A percentile compares a stretch with the other conserved stretches of the same genome.
phyloP scores from a whole-genome alignment of 2,888 invertebrate genomes.

The Mantis religiosa region DNA sequence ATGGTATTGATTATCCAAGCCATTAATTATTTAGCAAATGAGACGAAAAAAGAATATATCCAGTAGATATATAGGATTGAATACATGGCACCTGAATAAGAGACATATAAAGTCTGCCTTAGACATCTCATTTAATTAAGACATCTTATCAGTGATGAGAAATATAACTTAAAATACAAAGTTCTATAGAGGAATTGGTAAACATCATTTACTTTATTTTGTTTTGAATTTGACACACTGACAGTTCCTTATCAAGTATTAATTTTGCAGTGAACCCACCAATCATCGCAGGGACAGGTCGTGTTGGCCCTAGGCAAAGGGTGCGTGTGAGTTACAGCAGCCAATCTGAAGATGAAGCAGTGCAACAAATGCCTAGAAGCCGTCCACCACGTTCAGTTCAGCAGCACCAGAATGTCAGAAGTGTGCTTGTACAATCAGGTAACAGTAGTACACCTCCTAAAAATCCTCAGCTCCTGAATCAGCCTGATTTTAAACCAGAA shows the following conservation, averaged over 20 bases:
- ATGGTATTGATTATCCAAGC: too few species aligned
- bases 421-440: not conserved
- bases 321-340: conserved; percentile 20
- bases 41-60: too few species aligned
- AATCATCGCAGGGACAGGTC: conserved; percentile 44
- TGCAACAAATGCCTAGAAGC: not conserved
- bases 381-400: not conserved
- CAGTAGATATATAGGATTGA: too few species aligned
- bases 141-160: too few species aligned
- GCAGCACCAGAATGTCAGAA: not conserved
- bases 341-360: conserved; percentile 22
- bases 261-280: conserved; percentile 42
- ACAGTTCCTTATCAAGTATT: not conserved
- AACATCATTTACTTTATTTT: not conserved
- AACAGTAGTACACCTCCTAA: not conserved
- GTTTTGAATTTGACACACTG: not conserved
- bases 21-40: too few species aligned
- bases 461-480: not conserved
- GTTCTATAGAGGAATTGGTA: too few species aligned
- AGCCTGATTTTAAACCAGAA: not conserved
- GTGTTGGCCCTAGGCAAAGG: conserved; percentile 45
- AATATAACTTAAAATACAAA: too few species aligned
- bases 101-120: too few species aligned
- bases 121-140: too few species aligned
- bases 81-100: too few species aligned